Conservation (phyloP, 2,888 invertebrate species). For the Monoplex corrugatus region DNA sequence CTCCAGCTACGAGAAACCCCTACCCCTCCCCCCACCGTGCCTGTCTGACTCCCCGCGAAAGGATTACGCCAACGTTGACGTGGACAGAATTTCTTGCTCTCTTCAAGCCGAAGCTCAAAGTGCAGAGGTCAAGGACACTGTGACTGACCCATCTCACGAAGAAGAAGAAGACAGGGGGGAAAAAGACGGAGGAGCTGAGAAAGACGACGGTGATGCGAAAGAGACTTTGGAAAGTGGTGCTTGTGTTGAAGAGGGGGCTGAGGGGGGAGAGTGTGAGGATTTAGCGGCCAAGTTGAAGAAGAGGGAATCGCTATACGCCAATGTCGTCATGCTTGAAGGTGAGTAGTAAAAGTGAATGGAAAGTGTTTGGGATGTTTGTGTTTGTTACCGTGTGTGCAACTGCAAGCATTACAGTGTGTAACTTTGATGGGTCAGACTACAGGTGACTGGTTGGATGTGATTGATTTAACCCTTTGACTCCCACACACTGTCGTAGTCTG, state of each 20-base stretch:
- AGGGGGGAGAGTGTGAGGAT: background rate
- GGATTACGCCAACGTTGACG: slow-evolving; percentile 42
- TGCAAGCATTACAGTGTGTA: too few species aligned
- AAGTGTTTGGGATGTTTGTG: too few species aligned
- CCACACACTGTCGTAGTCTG: too few species aligned
- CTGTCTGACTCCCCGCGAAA: slow-evolving; percentile 23
- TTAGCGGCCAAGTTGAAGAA: background rate
- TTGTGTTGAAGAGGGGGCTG: background rate
- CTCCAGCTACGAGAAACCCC: slow-evolving; percentile 36
- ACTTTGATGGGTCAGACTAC: too few species aligned
- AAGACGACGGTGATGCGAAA: background rate
- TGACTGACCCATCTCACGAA: too few species aligned
- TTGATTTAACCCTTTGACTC: too few species aligned
- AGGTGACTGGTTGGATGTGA: too few species aligned
- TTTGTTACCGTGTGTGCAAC: too few species aligned
- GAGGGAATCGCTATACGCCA: slow-evolving; percentile 35
- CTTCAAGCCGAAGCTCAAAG: background rate
- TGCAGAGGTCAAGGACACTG: background rate
- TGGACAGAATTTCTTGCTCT: background rate
- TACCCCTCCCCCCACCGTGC: slow-evolving; percentile 42
- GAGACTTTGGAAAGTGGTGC: background rate
- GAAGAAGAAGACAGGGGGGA: background rate
- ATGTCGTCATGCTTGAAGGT: slow-evolving; percentile 32
- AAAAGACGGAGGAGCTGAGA: background rate
- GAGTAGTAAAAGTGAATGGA: background rate